Evolutionary conservation across 2,113 vertebrate species (phyloP).

Genomic region (Microcebus lehilahytsara): DNA sequence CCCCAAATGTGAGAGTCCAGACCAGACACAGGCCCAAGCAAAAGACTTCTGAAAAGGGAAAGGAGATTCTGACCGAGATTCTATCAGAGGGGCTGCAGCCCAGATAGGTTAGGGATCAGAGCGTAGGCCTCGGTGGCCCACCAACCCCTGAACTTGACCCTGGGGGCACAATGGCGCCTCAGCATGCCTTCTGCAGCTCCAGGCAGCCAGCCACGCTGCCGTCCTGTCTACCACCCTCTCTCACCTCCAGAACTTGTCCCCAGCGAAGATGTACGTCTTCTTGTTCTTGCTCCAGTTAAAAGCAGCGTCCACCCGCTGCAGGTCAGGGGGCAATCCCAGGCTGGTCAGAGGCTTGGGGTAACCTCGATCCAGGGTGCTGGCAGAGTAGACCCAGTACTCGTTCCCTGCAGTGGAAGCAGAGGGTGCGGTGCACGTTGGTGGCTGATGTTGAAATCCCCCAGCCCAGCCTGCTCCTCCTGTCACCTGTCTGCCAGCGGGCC

Average conservation of each 20-base stretch:
- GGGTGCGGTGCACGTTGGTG: accelerated
- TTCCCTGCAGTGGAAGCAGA: slow-evolving; percentile 85
- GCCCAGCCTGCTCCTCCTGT: neutral
- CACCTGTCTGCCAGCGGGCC: neutral
- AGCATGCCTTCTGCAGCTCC: accelerated
- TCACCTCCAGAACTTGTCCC: slow-evolving; percentile 98
- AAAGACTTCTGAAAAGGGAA: neutral
- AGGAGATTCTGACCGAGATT: neutral
- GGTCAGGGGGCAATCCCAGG: slow-evolving; percentile 90
- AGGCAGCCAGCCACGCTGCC: accelerated
- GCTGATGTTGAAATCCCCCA: neutral
- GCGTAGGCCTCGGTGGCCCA: neutral
- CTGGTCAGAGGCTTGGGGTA: slow-evolving; percentile 93
- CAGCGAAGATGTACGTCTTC: slow-evolving; percentile 96
- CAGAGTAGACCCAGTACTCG: slow-evolving; percentile 95
- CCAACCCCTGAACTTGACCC: neutral
- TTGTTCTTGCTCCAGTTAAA: slow-evolving; percentile 96
- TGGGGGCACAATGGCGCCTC: neutral
- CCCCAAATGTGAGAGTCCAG: neutral
- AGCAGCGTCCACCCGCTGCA: slow-evolving; percentile 91
- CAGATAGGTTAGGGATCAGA: neutral
- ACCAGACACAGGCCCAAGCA: too few relatives aligned
- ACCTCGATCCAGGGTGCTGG: slow-evolving; percentile 91
- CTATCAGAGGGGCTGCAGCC: neutral
- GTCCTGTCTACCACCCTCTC: accelerated